A percentile compares a stretch with the other conserved stretches of the same genome.
These are phyloP conservation scores for Gymnothorax reevesii DNA, from an alignment of 2,797 vertebrate species.

Conservation along the genomic window DNA sequence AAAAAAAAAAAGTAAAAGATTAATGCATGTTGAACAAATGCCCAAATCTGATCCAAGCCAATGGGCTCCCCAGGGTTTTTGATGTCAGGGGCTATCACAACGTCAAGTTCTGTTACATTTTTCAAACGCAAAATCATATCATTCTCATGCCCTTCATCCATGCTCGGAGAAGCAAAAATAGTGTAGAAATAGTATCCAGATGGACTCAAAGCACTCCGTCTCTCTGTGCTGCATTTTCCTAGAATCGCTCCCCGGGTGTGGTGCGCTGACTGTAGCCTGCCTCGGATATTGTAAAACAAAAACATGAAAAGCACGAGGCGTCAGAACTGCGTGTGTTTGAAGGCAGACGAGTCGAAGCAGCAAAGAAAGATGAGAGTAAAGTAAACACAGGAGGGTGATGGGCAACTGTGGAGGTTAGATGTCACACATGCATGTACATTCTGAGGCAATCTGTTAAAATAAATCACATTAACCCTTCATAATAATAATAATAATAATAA, in stretches of 20 bases:
- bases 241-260: constrained; percentile 65
- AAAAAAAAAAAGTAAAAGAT: neutral
- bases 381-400: constrained; percentile 34
- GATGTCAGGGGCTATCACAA: constrained; percentile 72
- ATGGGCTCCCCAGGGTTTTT: constrained; percentile 58
- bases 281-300: constrained; percentile 55
- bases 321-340: constrained; percentile 24
- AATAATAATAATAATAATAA: too few species aligned
- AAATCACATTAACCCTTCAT: neutral
- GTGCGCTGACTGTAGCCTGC: constrained; percentile 53
- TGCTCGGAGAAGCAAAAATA: constrained; percentile 62
- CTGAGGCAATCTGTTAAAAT: neutral
- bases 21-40: neutral
- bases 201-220: constrained; percentile 69
- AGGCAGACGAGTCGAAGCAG: constrained; percentile 11
- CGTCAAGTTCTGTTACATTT: constrained; percentile 64
- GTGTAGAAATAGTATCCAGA: constrained; percentile 18
- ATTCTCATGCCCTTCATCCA: constrained; percentile 75
- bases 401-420: neutral
- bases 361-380: constrained; percentile 15
- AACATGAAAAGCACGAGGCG: constrained; percentile 46
- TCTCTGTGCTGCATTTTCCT: constrained; percentile 61
- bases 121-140: constrained; percentile 65
- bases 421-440: neutral
- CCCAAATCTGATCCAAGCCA: constrained; percentile 37